Evolutionary conservation across 92 coral and sea anemone genomes (phyloP).

Genomic region (Blastomussa wellsi): DNA sequence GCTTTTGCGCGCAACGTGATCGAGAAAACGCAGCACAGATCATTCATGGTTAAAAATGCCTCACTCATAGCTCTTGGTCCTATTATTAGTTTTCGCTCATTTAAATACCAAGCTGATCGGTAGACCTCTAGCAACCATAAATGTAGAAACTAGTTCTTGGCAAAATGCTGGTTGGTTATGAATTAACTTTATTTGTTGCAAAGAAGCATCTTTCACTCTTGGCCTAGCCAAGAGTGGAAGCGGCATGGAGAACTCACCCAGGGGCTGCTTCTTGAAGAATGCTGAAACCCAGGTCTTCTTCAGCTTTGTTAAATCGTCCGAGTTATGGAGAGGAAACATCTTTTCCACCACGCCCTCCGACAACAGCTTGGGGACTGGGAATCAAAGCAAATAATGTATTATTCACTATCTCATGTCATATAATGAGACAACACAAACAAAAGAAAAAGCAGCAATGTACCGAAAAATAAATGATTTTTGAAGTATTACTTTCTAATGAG

Average conservation of each 20-base stretch:
- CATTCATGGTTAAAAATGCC: not conserved
- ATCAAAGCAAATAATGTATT: not conserved
- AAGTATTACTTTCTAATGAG: no score
- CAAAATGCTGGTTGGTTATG: not conserved
- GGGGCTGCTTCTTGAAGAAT: conserved; percentile 93
- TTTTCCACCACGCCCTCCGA: conserved; percentile 91
- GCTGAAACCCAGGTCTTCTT: conserved; percentile 97
- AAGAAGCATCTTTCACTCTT: not conserved
- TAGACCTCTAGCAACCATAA: not conserved
- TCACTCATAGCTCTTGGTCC: not conserved
- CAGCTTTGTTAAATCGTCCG: conserved; percentile 89
- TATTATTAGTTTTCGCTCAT: no score
- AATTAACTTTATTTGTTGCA: not conserved
- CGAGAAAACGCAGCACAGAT: no score
- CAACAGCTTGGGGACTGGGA: conserved; percentile 87
- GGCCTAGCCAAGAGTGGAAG: no score
- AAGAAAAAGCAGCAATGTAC: no score
- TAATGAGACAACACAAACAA: no score
- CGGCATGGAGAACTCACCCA: conserved; percentile 74
- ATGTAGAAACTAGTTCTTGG: not conserved
- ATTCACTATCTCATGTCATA: no score
- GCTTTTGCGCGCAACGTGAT: not conserved
- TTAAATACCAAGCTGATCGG: no score
- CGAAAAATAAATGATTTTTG: no score
- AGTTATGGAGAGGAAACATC: conserved; percentile 95